These are phyloP conservation scores for Athripsodes cinereus DNA, from an alignment of 2,888 invertebrate species.

Conservation along the genomic window DNA sequence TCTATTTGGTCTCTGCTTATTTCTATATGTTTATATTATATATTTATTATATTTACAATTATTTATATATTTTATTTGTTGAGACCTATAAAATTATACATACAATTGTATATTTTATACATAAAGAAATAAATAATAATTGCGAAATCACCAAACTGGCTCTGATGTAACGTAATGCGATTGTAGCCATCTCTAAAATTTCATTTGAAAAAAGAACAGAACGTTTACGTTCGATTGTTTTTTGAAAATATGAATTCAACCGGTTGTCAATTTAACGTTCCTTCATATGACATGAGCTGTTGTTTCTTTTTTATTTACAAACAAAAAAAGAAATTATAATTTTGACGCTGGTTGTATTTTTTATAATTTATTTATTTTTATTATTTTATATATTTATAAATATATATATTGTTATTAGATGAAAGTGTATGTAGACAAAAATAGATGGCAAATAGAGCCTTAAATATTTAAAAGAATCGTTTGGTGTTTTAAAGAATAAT, in stretches of 20 bases:
- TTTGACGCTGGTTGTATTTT: constrained; percentile 20
- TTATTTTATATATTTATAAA: background rate
- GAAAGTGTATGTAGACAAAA: constrained; percentile 24
- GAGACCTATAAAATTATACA: background rate
- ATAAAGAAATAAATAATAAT: background rate
- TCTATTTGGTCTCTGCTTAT: constrained; percentile 1
- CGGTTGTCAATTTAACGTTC: constrained; percentile 29
- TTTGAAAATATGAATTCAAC: constrained; percentile 4
- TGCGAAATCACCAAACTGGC: constrained; percentile 15
- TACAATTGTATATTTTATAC: background rate
- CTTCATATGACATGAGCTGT: constrained; percentile 12
- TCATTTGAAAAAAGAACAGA: background rate
- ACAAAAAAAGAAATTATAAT: constrained; percentile 7
- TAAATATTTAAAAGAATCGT: constrained; percentile 13
- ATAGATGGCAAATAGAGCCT: constrained; percentile 26
- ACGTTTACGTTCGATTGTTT: background rate
- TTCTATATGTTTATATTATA: background rate
- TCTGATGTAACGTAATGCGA: constrained; percentile 9
- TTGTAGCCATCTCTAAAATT: constrained; percentile 12
- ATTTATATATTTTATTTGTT: background rate
- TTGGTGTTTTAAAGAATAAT: constrained; percentile 18
- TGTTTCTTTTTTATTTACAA: constrained; percentile 2
- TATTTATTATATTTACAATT: background rate
- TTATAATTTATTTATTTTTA: background rate
- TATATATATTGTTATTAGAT: constrained; percentile 12